Percentiles rank a stretch among this genome's conserved stretches.
These are phyloP conservation scores for Pachypanchax playfairii DNA, from an alignment of 2,113 vertebrate species.

Conservation along the genomic window DNA sequence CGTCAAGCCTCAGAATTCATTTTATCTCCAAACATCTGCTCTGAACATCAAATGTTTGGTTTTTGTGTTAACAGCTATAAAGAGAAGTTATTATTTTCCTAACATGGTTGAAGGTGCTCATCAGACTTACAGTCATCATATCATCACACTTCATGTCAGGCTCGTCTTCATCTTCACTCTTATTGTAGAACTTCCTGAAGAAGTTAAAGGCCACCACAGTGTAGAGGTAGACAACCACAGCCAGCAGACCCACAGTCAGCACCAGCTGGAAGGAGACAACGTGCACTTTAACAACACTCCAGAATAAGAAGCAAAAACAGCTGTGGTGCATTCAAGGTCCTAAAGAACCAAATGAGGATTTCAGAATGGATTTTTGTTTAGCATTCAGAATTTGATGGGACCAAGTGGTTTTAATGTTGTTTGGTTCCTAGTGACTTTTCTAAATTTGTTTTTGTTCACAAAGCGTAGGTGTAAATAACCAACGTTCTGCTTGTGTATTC, in stretches of 20 bases:
- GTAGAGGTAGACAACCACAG: constrained; percentile 97
- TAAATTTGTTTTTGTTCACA: too few relatives aligned
- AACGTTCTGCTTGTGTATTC: too few relatives aligned
- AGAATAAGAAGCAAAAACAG: not conserved
- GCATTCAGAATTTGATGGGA: constrained; percentile 1
- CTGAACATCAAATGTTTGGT: not conserved
- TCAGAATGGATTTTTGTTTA: not conserved
- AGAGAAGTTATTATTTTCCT: too few relatives aligned
- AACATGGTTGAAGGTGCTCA: too few relatives aligned
- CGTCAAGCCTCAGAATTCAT: constrained; percentile 10
- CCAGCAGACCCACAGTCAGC: constrained; percentile 93
- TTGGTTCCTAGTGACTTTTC: too few relatives aligned
- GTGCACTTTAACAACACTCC: too few relatives aligned
- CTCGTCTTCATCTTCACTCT: constrained; percentile 94
- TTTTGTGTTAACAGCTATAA: too few relatives aligned
- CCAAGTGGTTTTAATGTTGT: too few relatives aligned
- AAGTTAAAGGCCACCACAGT: constrained; percentile 99
- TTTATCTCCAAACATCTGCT: constrained; percentile 9
- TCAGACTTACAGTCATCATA: constrained; percentile 91
- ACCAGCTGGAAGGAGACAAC: constrained; percentile 80
- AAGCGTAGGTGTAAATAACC: too few relatives aligned
- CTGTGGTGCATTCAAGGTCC: not conserved
- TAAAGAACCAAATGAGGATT: not conserved
- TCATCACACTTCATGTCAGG: constrained; percentile 99
- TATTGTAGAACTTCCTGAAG: constrained; percentile 99